Evolutionary conservation across 2,888 invertebrate species (phyloP).

Genomic region (Portevinia maculata): DNA sequence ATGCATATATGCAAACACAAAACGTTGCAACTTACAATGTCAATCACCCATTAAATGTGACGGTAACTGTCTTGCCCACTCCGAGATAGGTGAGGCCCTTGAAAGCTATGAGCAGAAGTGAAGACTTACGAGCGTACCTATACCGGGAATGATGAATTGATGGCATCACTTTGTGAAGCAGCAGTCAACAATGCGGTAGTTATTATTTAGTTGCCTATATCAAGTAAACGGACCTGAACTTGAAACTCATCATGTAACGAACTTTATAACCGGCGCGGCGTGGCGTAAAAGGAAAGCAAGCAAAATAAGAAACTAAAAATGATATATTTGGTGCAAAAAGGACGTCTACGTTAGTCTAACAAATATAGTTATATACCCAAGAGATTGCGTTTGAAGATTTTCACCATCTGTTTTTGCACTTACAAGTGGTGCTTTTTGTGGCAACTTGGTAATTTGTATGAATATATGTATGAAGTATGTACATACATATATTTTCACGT

Average conservation of each 20-base stretch:
- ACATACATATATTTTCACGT: slow-evolving; percentile 40
- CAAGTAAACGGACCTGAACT: slow-evolving; percentile 67
- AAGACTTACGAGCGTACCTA: slow-evolving; percentile 16
- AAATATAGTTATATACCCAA: slow-evolving; percentile 32
- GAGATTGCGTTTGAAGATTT: slow-evolving; percentile 23
- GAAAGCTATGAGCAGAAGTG: slow-evolving; percentile 39
- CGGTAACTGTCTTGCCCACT: slow-evolving; percentile 37
- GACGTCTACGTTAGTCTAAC: slow-evolving; percentile 25
- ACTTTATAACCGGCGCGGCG: slow-evolving; percentile 24
- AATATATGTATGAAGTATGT: no score
- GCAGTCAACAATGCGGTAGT: slow-evolving; percentile 45
- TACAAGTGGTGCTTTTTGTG: slow-evolving; percentile 25
- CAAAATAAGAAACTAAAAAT: slow-evolving; percentile 47
- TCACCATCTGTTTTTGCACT: slow-evolving; percentile 30
- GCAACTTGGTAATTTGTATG: slow-evolving; percentile 11
- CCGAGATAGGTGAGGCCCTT: slow-evolving; percentile 62
- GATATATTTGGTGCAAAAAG: slow-evolving; percentile 51
- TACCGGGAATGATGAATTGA: slow-evolving; percentile 48
- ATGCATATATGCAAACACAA: slow-evolving; percentile 62
- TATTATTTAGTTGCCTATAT: slow-evolving; percentile 43
- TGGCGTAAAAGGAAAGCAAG: slow-evolving; percentile 15
- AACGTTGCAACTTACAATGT: slow-evolving; percentile 65
- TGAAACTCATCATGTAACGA: slow-evolving; percentile 52
- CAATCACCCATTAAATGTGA: slow-evolving; percentile 64
- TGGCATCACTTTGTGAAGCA: slow-evolving; percentile 49